These are phyloP conservation scores for Oplegnathus fasciatus DNA, from an alignment of 2,113 vertebrate genomes.

Conservation along the genomic window DNA sequence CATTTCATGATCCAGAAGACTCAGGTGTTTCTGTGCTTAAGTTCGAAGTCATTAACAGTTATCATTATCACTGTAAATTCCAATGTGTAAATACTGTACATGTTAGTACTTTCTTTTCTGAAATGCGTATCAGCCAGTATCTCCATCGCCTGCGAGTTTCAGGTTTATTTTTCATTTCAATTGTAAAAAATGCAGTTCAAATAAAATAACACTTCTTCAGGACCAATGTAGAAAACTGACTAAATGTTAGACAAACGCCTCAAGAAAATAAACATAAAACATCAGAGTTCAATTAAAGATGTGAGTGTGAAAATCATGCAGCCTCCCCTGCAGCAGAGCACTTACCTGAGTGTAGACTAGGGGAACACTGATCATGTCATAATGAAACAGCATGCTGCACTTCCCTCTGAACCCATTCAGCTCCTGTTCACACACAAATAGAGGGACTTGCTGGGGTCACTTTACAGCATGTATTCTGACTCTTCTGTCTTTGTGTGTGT, in stretches of 20 bases:
- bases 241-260: not conserved
- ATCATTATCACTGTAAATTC: too few relatives aligned
- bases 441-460: slow-evolving; percentile 20
- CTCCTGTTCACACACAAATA: slow-evolving; percentile 81
- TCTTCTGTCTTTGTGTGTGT: not conserved
- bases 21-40: too few relatives aligned
- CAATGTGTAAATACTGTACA: too few relatives aligned
- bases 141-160: too few relatives aligned
- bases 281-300: not conserved
- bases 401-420: slow-evolving; percentile 90
- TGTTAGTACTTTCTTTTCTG: too few relatives aligned
- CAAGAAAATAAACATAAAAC: not conserved
- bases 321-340: not conserved
- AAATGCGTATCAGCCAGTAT: too few relatives aligned
- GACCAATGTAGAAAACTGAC: not conserved
- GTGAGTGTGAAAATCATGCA: not conserved
- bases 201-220: not conserved
- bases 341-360: slow-evolving; percentile 94
- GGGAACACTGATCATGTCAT: slow-evolving; percentile 94
- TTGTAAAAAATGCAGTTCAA: not conserved
- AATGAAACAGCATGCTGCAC: slow-evolving; percentile 94
- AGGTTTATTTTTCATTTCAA: too few relatives aligned
- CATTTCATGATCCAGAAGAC: too few relatives aligned
- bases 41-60: too few relatives aligned
- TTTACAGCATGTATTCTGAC: not conserved